Evolutionary conservation across 2,888 invertebrate genomes (phyloP).

Genomic region (Erebia palarica): DNA sequence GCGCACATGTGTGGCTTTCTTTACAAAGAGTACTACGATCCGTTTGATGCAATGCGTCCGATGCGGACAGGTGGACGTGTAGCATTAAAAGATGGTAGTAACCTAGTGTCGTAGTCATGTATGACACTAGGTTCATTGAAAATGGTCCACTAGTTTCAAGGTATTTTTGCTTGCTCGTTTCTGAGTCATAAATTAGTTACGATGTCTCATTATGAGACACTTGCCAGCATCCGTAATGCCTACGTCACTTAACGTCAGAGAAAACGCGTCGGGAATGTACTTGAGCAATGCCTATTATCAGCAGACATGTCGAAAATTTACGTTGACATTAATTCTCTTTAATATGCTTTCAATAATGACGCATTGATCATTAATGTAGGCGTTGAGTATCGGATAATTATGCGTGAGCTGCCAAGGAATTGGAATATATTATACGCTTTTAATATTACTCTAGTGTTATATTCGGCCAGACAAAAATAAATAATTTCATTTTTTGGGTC

Average conservation of each 20-base stretch:
- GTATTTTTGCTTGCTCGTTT: background rate
- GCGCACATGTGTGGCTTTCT: no score
- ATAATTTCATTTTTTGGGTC: no score
- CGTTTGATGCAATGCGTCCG: no score
- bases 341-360: conserved; percentile 17
- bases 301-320: conserved; percentile 17
- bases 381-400: conserved; percentile 5
- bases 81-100: no score
- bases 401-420: conserved; percentile 12
- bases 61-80: no score
- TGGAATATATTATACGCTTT: background rate
- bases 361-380: conserved; percentile 10
- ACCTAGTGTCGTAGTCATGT: no score
- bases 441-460: background rate
- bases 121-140: background rate
- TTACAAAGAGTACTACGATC: no score
- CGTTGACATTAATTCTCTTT: conserved; percentile 5
- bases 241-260: conserved; percentile 20
- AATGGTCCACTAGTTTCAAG: background rate
- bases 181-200: conserved; percentile 21
- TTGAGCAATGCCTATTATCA: conserved; percentile 10
- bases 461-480: no score
- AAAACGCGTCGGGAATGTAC: conserved; percentile 15
- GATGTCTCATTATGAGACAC: conserved; percentile 13
- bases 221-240: conserved; percentile 19